Percentiles rank a stretch among this genome's conserved stretches.
phyloP scores from a whole-genome alignment of 2,888 invertebrate species.

The Microctonus brassicae region DNA sequence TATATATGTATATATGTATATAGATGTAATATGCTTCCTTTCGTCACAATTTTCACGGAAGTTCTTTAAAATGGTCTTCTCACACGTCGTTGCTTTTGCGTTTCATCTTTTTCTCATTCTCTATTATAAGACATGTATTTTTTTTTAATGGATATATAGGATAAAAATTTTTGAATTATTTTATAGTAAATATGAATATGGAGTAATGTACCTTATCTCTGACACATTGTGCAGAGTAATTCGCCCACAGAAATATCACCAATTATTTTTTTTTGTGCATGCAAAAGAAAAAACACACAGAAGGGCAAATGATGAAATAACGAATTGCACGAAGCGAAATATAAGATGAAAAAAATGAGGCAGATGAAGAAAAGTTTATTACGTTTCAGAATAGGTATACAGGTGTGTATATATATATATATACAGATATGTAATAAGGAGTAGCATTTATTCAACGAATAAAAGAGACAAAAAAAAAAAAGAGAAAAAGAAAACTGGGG shows the following conservation, averaged over 20 bases:
- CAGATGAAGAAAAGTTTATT: constrained; percentile 27
- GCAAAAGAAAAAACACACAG: no score
- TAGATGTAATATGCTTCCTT: constrained; percentile 46
- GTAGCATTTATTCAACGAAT: constrained; percentile 27
- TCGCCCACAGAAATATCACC: no score
- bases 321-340: no score
- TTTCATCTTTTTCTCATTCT: constrained; percentile 5
- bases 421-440: neutral
- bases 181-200: no score
- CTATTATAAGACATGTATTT: neutral
- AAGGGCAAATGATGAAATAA: no score
- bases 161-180: no score
- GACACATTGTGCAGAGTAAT: no score
- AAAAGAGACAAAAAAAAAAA: neutral
- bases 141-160: no score
- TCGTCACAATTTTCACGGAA: constrained; percentile 47
- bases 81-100: constrained; percentile 40
- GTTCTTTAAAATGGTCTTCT: constrained; percentile 52
- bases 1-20: constrained; percentile 35
- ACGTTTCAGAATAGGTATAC: neutral
- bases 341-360: constrained; percentile 12
- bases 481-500: constrained; percentile 12
- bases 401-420: no score
- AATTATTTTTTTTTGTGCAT: no score
- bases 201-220: no score